Evolutionary conservation across 2,113 vertebrate genomes (phyloP), one percentile per base, ranked within the genome.

Genomic region (Oreotrochilus melanogaster): DNA sequence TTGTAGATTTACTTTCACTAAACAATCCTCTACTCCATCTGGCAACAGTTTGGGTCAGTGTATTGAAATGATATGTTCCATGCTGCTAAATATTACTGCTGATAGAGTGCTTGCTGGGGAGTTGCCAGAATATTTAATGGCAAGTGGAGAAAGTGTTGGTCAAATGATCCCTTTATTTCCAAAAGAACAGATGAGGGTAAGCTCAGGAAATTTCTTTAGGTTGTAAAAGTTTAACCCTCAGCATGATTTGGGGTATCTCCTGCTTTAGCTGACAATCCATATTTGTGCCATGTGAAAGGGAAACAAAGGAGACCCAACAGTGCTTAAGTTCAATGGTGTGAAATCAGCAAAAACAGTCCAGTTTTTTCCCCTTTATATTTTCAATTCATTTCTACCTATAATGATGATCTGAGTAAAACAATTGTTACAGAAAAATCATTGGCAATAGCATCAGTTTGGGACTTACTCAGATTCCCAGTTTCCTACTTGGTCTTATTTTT

Each of bases 51-150:
- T 78, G 71, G 86, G 43, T 89, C 88, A 78, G 73, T 33, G 37
- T 50, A n/a, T 23, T 66, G 92, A 76, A 76, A 71, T 74, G 0
- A 75, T 39, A 76, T 37, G 56, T 57, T 75, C 86, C 45, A 51
- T 57, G 65, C 91, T 87, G 50, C 79, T 93, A 62, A 84, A 85
- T 83, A 64, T 58, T 84, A 51, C 88, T 73, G 43, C 91, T 78
- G 18, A 43, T 15, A 67, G 82, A 94, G 60, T 4, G 25, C 57
- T 85, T 2, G 0, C 9, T 95, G 86, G 93, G 94, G 47, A 64
- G 66, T 39, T 61, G 92, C 94, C 94, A 93, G 74, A 22, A 24
- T 5, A 31, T 71, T 92, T 96, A 93, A 94, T 96, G 94, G 86
- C 92, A 95, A 85, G 84, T 67, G 43, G 51, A 89, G 66, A 72